Base-by-base conservation (phyloP, 2,888 invertebrate genomes). In the Chaitophorus viminalis region DNA sequence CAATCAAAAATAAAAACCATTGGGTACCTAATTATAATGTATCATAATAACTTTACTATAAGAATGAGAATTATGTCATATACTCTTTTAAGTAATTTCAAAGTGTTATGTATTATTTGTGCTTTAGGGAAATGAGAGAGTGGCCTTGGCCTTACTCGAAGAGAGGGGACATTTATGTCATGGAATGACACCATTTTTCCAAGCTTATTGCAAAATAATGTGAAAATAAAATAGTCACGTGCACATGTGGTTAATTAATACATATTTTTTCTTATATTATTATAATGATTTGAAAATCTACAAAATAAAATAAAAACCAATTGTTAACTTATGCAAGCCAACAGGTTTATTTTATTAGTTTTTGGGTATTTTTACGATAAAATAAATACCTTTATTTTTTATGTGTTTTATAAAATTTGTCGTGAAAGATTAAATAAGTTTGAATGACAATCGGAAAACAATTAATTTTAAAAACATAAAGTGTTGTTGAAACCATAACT, bases 51-150 rank as follows among this genome's bases (percentile, higher is more conserved):
- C 46, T 21, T n/a, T 8, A 31, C 31, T 70, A 31, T 72, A 33
- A 33, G 52, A 82, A 52, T 54, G n/a, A 6, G 46, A 72, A 25
- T 75, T 60, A 83, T 54, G 83, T 83, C 74, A 83, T 74, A 52
- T 25, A 33, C 36, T 0, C 65, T 79, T 83, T 29, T 39, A 75
- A 9, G 60, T 39, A 65, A 75, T 83, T 75, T 14, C 31, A 75
- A 75, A 75, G 14, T 29, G 72, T 82, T 82, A 65, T 81, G 78
- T 74, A 72, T 46, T 36, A 5, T 74, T 74, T 81, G 74, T 77
- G 81, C 79, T 81, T 79, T 60, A n/a, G 87, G 60, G 74, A 81
- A 81, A 87, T 18, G 33, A 81, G 81, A 87, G 60, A 81, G 87
- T 74, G 74, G 74, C 87, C 79, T 87, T 87, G 87, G 81, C 87